Base-by-base conservation (phyloP, 2,797 vertebrate genomes). In the Gephyroberyx darwinii region DNA sequence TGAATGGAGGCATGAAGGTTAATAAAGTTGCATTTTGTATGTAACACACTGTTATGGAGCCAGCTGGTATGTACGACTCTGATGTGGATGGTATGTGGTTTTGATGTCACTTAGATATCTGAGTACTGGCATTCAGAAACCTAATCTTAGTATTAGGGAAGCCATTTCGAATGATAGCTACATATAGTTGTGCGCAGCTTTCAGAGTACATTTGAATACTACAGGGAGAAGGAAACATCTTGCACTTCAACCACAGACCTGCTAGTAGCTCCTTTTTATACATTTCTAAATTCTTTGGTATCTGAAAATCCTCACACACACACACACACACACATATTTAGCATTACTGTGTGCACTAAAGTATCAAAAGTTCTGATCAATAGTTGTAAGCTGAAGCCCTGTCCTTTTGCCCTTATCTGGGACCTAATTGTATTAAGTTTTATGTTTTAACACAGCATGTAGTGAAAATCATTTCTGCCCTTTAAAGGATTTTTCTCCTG, bases 1-100 rank as follows among this genome's bases (percentile, higher is more conserved):
- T 98, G 96, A 98, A 98, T 97, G 96, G 96, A 98, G 98, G 98
- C 98, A 99, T 99, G 98, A 98, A 97, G 96, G 96, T 96, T 96
- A 99, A 98, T 99, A 98, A 98, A 98, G 96, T 93, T 95, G 94
- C 96, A 97, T 99, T 99, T 99, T 98, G 95, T 98, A 99, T 98
- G 96, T 96, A 98, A 96, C 88, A 88, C 87, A 35, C 73, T 79
- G 73, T 69, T 71, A 78, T 75, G 76, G 77, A 74, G 70, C 76
- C 69, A 58, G 77, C 79, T 82, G 77, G 76, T 89, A 65, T 88
- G 76, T 86, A 70, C 82, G 81, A 80, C 82, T 26, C 26, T 70
- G 84, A 74, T 73, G 73, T 37, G 71, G 53, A 12, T 74, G 86
- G 87, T 19, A 84, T 84, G 86, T 41, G 78, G 84, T 68, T 64